Base-by-base conservation (phyloP, 2,113 vertebrate genomes). In the Coryphaenoides rupestris region DNA sequence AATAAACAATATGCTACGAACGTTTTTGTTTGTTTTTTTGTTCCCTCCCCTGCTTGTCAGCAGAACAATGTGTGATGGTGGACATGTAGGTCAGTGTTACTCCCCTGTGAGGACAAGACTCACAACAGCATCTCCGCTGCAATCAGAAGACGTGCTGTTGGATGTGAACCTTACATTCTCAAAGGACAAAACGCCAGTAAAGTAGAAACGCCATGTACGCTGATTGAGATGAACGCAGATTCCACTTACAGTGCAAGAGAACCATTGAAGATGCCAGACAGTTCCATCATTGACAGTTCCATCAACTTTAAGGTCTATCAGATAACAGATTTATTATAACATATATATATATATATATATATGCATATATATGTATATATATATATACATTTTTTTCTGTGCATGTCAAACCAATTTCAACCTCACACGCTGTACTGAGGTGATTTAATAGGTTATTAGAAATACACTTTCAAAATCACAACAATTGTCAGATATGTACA, bases 401-500 rank as follows among this genome's bases (percentile, higher is more conserved):
- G 76, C 80, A 80, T 75, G 75, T 84, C 86, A 86, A 87, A 87
- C 86, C 79, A 92, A 91, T 92, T 79, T 93, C 90, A 88, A 88
- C 86, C 89, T 89, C 87, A 89, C 86, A 82, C 87, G 78, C 82
- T 84, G 86, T 85, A 88, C 87, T 86, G 84, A 83, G 81, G 85
- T 85, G 78, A 89, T 89, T 81, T 73, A 89, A 88, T 88, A 79
- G 67, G 65, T 87, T 79, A 87, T 88, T 84, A 86, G 81, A 92
- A 92, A 90, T 90, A 90, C 88, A 84, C 85, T 83, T 92, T 87
- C 73, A 83, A 86, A 88, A 88, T 90, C 90, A 92, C 90, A 89
- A 92, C 86, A 89, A 91, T 88, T 90, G 85, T 92, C 85, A 87
- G 69, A 80, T 89, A 88, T 90, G 88, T 91, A 92, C 85, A 94